Evolutionary conservation across 2,113 vertebrate species (phyloP).

Genomic region (Neodon shergylaensis): DNA sequence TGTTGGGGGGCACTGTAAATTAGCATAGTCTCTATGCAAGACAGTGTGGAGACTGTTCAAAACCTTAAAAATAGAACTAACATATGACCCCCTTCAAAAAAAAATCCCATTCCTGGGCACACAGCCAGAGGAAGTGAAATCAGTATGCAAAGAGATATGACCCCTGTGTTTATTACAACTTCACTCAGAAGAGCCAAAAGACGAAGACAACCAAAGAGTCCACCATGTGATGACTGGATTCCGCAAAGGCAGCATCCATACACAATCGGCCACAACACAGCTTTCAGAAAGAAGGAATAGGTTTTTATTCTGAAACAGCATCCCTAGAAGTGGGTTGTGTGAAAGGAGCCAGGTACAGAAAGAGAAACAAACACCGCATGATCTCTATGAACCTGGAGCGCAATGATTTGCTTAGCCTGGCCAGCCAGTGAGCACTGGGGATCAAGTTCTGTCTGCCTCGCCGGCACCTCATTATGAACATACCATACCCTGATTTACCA

Average conservation of each 20-base stretch:
- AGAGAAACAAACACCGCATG: background rate
- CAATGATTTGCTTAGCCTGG: background rate
- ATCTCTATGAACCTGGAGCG: background rate
- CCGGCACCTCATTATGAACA: background rate
- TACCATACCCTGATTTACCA: background rate
- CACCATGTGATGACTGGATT: background rate
- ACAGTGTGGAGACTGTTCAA: background rate
- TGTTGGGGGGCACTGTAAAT: background rate
- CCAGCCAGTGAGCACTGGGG: background rate
- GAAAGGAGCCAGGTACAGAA: background rate
- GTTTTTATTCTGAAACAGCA: background rate
- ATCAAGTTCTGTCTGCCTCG: background rate
- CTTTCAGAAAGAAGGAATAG: background rate
- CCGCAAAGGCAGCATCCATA: accelerated
- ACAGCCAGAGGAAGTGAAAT: background rate
- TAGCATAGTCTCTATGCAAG: background rate
- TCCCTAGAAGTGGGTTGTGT: background rate
- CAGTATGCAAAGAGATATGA: background rate
- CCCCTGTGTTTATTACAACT: background rate
- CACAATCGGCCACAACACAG: too few relatives aligned
- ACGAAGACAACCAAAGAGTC: too few relatives aligned
- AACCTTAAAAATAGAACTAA: background rate
- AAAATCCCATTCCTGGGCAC: background rate
- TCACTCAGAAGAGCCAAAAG: background rate
- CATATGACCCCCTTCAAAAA: background rate